Evolutionary conservation across 1,140 invertebrate genomes (phyloP).

Genomic region (Drosophila ficusphila): DNA sequence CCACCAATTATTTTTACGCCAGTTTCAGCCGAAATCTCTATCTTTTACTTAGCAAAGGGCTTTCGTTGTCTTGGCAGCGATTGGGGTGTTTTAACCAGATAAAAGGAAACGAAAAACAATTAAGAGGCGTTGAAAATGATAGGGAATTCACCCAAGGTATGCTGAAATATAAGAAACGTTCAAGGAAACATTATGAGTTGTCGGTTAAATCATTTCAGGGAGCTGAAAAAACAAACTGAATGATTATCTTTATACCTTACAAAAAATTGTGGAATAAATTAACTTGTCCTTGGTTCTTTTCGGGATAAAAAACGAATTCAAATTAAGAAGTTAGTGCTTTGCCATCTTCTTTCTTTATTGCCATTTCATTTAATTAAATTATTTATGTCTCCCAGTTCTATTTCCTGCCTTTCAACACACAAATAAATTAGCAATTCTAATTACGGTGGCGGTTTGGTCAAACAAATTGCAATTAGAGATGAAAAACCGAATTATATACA

Average conservation of each 20-base stretch:
- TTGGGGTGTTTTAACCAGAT: background rate
- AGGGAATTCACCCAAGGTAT: too few relatives aligned
- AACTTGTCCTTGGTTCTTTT: too few relatives aligned
- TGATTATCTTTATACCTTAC: too few relatives aligned
- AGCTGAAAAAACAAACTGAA: too few relatives aligned
- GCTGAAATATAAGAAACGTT: too few relatives aligned
- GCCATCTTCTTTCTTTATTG: constrained; percentile 4
- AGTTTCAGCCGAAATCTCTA: constrained; percentile 3
- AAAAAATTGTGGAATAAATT: too few relatives aligned
- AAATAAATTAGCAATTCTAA: constrained; percentile 61
- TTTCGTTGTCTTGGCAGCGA: background rate
- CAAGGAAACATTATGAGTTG: too few relatives aligned
- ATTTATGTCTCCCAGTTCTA: constrained; percentile 15
- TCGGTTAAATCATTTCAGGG: too few relatives aligned
- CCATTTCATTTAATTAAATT: constrained; percentile 31
- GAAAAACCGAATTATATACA: constrained; percentile 8
- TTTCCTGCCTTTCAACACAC: constrained; percentile 4
- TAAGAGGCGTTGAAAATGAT: background rate
- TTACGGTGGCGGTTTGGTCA: constrained; percentile 27
- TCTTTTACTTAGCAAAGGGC: background rate
- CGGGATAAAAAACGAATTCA: background rate
- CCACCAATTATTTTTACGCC: constrained; percentile 4
- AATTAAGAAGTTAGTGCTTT: background rate
- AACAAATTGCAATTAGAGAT: constrained; percentile 66
- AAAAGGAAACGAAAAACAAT: background rate